Evolutionary conservation across 2,888 invertebrate genomes (phyloP).

Genomic region (Liodrosophila aerea): DNA sequence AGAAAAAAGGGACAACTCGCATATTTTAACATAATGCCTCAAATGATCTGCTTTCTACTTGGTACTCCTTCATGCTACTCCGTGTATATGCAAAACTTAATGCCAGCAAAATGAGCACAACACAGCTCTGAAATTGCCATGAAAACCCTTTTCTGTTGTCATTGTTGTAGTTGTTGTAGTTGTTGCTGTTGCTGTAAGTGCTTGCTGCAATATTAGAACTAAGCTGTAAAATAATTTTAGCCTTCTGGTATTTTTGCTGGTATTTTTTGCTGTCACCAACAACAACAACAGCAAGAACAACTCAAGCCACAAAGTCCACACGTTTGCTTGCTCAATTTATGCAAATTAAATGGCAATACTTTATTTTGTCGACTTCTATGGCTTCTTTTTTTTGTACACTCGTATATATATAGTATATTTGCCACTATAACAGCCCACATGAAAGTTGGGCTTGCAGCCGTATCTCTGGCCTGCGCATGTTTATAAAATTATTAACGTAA

Average conservation of each 20-base stretch:
- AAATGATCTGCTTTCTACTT: slow-evolving; percentile 64
- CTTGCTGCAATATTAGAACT: slow-evolving; percentile 54
- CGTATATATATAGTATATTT: no score
- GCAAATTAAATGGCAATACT: slow-evolving; percentile 76
- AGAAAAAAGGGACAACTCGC: slow-evolving; percentile 46
- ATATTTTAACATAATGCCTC: slow-evolving; percentile 74
- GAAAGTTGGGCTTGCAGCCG: slow-evolving; percentile 1
- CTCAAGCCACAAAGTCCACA: slow-evolving; percentile 15
- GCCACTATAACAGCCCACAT: slow-evolving; percentile 46
- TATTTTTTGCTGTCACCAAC: slow-evolving; percentile 42
- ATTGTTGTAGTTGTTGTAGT: slow-evolving; percentile 14
- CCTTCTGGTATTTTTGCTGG: slow-evolving; percentile 57
- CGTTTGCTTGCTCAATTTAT: slow-evolving; percentile 64
- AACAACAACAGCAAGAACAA: no score
- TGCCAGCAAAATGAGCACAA: slow-evolving; percentile 69
- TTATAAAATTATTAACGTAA: slow-evolving; percentile 70
- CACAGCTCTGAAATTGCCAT: slow-evolving; percentile 59
- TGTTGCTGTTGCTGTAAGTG: slow-evolving; percentile 33
- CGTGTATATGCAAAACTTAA: slow-evolving; percentile 65
- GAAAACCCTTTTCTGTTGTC: slow-evolving; percentile 61
- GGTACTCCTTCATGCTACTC: slow-evolving; percentile 24
- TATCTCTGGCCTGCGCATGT: slow-evolving; percentile 28
- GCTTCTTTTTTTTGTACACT: slow-evolving; percentile 4
- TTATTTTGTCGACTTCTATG: slow-evolving; percentile 40
- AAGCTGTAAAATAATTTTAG: slow-evolving; percentile 67